Evolutionary conservation across 2,888 invertebrate genomes (phyloP).

Genomic region (Zeuzera pyrina): DNA sequence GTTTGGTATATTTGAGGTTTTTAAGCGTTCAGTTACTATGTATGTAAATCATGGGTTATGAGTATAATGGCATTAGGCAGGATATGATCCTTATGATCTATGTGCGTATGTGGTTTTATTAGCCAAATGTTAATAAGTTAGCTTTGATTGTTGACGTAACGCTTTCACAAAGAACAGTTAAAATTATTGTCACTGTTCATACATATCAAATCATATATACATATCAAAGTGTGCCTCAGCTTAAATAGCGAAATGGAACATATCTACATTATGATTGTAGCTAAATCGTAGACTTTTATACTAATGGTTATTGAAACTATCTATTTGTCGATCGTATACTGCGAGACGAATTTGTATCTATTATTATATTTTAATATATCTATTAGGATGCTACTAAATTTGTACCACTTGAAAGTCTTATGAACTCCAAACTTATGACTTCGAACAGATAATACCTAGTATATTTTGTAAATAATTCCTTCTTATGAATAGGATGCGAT

Average conservation of each 20-base stretch:
- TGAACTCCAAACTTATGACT: constrained; percentile 71
- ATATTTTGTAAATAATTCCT: constrained; percentile 64
- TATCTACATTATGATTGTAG: constrained; percentile 64
- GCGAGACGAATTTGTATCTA: constrained; percentile 59
- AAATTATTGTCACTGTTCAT: constrained; percentile 38
- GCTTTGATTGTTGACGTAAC: constrained; percentile 61
- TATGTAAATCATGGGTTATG: constrained; percentile 5
- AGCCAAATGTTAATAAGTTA: constrained; percentile 20
- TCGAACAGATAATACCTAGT: constrained; percentile 55
- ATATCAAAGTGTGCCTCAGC: constrained; percentile 73
- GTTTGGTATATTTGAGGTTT: constrained; percentile 29
- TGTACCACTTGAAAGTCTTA: constrained; percentile 66
- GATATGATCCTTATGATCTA: constrained; percentile 24
- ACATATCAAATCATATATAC: no score
- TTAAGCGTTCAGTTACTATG: constrained; percentile 28
- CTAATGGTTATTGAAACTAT: constrained; percentile 29
- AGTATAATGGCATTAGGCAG: background rate
- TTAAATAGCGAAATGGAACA: constrained; percentile 62
- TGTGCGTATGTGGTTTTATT: constrained; percentile 21
- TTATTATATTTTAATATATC: constrained; percentile 56
- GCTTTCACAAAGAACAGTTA: constrained; percentile 42
- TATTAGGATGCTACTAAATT: constrained; percentile 59
- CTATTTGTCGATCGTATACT: constrained; percentile 50
- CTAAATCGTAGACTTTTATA: constrained; percentile 62
- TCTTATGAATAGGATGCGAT: constrained; percentile 46